Percentiles rank a stretch among this genome's conserved stretches.
Evolutionary conservation across 2,888 invertebrate species (phyloP).

Genomic region (Euzetes globulus): DNA sequence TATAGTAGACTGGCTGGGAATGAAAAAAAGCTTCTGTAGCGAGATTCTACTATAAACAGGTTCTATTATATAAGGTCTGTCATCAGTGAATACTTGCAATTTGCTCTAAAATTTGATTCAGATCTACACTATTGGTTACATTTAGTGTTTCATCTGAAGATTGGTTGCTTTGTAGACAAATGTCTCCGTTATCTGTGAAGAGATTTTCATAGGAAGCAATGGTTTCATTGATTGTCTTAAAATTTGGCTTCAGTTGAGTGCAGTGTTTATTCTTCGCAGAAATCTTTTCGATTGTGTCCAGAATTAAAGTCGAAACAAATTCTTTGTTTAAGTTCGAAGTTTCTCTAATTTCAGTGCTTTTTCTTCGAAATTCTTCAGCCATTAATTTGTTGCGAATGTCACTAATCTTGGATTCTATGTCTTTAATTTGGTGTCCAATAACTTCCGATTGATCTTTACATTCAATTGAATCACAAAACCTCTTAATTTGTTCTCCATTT

Average conservation of each 20-base stretch:
- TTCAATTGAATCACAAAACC: conserved; percentile 1
- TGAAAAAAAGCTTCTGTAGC: too few relatives aligned
- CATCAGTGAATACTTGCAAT: too few relatives aligned
- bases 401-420: not conserved
- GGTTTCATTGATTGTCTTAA: not conserved
- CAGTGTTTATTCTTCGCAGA: conserved; percentile 21
- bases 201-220: not conserved
- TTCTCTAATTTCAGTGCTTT: not conserved
- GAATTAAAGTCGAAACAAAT: not conserved
- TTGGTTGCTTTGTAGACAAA: not conserved
- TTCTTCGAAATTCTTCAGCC: not conserved
- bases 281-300: not conserved
- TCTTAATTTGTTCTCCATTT: conserved; percentile 13
- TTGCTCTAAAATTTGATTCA: not conserved
- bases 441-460: not conserved
- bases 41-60: too few relatives aligned
- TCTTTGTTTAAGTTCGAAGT: not conserved
- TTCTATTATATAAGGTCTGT: too few relatives aligned
- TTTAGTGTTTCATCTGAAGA: not conserved
- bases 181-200: not conserved
- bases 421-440: not conserved
- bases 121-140: not conserved
- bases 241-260: conserved; percentile 3
- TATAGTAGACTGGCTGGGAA: too few relatives aligned
- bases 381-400: not conserved